Conservation (phyloP, 1,140 invertebrate genomes). For the Cardiocondyla obscurior region DNA sequence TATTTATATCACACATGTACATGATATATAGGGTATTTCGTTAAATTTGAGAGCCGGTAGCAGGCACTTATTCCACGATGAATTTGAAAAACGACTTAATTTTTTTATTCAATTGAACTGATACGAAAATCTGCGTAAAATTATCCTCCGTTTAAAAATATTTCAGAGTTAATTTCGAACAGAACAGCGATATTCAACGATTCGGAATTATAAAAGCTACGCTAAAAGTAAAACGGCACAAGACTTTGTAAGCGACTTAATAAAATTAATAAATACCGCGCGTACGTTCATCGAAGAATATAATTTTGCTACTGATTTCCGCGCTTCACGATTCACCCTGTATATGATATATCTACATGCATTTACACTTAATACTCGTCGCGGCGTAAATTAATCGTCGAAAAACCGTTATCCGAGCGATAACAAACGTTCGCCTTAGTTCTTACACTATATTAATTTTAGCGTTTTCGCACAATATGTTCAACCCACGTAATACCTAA, state of each 20-base stretch:
- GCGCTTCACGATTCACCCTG: constrained; percentile 26
- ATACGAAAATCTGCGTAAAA: background rate
- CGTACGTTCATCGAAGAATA: constrained; percentile 11
- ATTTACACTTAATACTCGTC: constrained; percentile 42
- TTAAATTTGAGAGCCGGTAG: constrained; percentile 12
- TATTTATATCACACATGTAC: constrained; percentile 48
- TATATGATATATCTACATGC: constrained; percentile 55
- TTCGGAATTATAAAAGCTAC: background rate
- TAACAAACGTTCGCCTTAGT: constrained; percentile 43
- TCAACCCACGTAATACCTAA: constrained; percentile 72
- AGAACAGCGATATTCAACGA: background rate
- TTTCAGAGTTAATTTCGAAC: background rate
- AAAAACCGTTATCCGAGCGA: constrained; percentile 36
- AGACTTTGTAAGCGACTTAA: background rate
- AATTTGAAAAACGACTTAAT: background rate
- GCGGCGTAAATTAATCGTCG: constrained; percentile 36
- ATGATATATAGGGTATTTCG: constrained; percentile 39
- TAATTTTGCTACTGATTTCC: constrained; percentile 18
- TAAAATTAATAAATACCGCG: background rate
- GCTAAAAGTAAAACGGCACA: background rate
- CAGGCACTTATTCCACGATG: constrained; percentile 18
- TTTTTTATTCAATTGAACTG: background rate
- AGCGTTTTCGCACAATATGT: constrained; percentile 53
- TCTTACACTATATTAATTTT: constrained; percentile 38
- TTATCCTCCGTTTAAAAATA: background rate